Evolutionary conservation across 2,888 invertebrate genomes (phyloP).

Genomic region (Balanococcus diminutus): DNA sequence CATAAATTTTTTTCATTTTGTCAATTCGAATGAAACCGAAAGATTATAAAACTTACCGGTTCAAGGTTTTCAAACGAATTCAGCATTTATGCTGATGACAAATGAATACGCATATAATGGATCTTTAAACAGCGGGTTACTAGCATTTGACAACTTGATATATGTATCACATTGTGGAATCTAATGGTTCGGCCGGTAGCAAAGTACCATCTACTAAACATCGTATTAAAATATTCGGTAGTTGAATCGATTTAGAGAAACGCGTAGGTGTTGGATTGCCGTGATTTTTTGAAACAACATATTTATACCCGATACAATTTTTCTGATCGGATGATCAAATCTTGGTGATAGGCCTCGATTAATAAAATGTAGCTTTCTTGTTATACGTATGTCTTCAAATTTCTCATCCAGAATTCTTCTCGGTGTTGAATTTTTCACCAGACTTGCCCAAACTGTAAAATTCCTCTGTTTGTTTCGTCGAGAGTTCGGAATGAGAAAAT

Average conservation of each 20-base stretch:
- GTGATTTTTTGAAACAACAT: neutral
- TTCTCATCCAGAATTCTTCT: too few relatives aligned
- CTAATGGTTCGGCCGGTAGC: conserved; percentile 51
- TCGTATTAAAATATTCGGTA: conserved; percentile 48
- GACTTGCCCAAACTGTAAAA: too few relatives aligned
- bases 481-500: too few relatives aligned
- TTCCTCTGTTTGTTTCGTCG: too few relatives aligned
- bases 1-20: conserved; percentile 35
- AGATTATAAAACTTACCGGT: conserved; percentile 47
- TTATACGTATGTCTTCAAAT: too few relatives aligned
- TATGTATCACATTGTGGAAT: conserved; percentile 52
- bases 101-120: conserved; percentile 54
- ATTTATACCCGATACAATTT: neutral
- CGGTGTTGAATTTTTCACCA: too few relatives aligned
- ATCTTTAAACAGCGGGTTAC: conserved; percentile 49
- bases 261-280: neutral
- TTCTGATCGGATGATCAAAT: neutral
- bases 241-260: conserved; percentile 4
- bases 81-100: conserved; percentile 47
- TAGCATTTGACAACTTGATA: conserved; percentile 50
- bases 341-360: neutral
- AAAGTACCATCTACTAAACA: conserved; percentile 35
- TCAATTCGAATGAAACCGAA: conserved; percentile 27
- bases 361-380: neutral
- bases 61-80: conserved; percentile 42